phyloP scores from a whole-genome alignment of 2,113 vertebrate species.

The Phalacrocorax aristotelis region DNA sequence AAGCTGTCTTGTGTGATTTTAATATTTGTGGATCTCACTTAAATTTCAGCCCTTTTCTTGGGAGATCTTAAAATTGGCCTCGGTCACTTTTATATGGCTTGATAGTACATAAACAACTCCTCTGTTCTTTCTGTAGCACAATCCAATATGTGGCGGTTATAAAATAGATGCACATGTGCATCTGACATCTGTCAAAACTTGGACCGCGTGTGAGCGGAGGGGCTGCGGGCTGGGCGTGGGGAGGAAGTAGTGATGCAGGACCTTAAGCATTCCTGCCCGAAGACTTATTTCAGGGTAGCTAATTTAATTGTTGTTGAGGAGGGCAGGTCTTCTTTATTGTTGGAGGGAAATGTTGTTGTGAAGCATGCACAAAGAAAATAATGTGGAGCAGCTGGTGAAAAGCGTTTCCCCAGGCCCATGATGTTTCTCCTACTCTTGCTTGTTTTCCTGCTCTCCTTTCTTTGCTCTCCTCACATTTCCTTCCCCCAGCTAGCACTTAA shows the following conservation, averaged over 20 bases:
- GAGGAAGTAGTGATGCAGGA: conserved; percentile 24
- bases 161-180: conserved; percentile 31
- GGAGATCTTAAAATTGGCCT: not conserved
- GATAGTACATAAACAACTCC: not conserved
- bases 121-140: conserved; percentile 1
- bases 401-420: not conserved
- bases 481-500: not conserved
- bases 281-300: not conserved
- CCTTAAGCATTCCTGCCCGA: not conserved
- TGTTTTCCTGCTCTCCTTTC: not conserved
- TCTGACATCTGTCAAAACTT: conserved; percentile 43
- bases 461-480: not conserved
- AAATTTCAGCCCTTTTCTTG: not conserved
- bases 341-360: not conserved
- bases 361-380: not conserved
- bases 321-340: not conserved
- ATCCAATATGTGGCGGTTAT: not conserved
- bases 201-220: not conserved
- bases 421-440: not conserved
- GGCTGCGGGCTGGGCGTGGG: not conserved
- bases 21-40: not conserved
- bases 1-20: not conserved
- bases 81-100: not conserved
- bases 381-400: not conserved
- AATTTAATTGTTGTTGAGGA: conserved; percentile 4